Base-by-base conservation (phyloP, 1,140 invertebrate genomes). In the Phymorhynchus buccinoides region DNA sequence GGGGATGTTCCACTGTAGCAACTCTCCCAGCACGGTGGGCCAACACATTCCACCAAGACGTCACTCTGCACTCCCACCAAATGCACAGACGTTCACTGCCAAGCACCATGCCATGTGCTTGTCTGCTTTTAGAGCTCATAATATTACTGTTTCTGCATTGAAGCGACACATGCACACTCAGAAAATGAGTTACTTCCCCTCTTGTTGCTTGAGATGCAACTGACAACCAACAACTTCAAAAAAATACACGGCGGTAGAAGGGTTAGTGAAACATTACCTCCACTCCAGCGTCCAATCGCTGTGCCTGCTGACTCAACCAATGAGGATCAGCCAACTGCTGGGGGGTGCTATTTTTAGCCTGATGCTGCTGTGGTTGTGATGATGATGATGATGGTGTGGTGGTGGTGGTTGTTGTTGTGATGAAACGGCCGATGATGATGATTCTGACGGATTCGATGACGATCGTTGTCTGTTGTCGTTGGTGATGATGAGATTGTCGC, bases 261-360 rank as follows among this genome's bases (percentile, higher is more conserved):
- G n/a, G n/a, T n/a, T n/a, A n/a, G n/a, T n/a, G n/a, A n/a, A n/a
- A n/a, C n/a, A n/a, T 41, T 6, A 83, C 81, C 81, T 44, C 41
- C 4, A 62, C 39, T 27, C 62, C 39, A 14, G 27, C 81, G 35
- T 68, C 81, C 66, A 71, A 12, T n/a, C 12, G 22, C 27, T 83
- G 81, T 1, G 66, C 62, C 32, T 83, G 81, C n/a, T 83, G 62
- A 39, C 62, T 32, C 22, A 83, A 35, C 81, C 81, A 83, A 22
- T 62, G 44, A 9, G 81, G 7, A 73, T 83, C 66, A 42, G 81
- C 27, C 81, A 83, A 66, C 16, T 83, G 81, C 66, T 71, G 56
- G 3, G 62, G 62, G 2, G 66, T 27, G n/a, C 27, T 71, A 66
- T 73, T 42, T 66, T 73, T 71, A 30, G 18, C 27, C 22, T 83